Percentiles rank a stretch among this genome's conserved stretches.
Conservation (phyloP, 2,797 vertebrate species). For the Mormyrops attenuatus region DNA sequence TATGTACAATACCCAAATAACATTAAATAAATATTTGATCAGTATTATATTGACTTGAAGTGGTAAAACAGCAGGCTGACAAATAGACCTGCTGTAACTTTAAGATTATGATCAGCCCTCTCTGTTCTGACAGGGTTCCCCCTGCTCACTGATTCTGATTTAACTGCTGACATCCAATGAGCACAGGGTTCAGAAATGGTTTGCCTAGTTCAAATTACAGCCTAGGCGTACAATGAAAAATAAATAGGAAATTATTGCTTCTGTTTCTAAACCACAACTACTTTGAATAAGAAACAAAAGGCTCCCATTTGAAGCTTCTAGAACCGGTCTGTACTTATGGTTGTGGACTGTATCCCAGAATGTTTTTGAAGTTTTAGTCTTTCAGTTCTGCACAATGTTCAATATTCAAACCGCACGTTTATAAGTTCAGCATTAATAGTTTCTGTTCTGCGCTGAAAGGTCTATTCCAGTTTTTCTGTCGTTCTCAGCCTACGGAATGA, state of each 20-base stretch:
- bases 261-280: background rate
- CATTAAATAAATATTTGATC: background rate
- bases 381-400: background rate
- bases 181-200: background rate
- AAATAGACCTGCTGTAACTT: background rate
- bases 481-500: background rate
- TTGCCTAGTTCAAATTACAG: slow-evolving; percentile 3
- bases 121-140: background rate
- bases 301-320: background rate
- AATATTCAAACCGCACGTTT: background rate
- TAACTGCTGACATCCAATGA: background rate
- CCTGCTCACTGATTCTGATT: background rate
- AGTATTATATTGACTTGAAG: background rate
- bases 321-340: background rate
- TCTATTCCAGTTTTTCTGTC: background rate
- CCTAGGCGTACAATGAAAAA: background rate
- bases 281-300: background rate
- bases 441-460: background rate
- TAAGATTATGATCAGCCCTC: background rate
- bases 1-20: background rate
- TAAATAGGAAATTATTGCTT: background rate
- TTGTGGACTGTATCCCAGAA: background rate
- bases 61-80: background rate
- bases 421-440: background rate
- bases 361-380: background rate